Base-by-base conservation (phyloP, 2,113 vertebrate species). In the Zeus faber region DNA sequence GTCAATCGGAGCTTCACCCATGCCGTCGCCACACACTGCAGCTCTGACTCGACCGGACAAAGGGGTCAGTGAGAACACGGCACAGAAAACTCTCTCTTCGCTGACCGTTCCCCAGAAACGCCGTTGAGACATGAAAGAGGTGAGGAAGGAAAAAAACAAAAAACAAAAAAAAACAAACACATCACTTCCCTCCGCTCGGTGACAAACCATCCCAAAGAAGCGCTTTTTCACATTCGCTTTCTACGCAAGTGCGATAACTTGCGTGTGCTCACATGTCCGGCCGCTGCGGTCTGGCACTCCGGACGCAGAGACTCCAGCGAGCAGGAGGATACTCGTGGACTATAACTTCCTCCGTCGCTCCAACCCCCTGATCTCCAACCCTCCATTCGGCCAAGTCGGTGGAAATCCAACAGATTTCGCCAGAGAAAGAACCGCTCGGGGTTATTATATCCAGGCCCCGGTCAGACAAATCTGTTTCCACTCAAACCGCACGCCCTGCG, bases 401-500 rank as follows among this genome's bases (percentile, higher is more conserved):
- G 27, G 7, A 26, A 54, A 22, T 52, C 63, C 52, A 37, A 31
- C 52, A 55, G 62, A 79, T 72, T 74, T 79, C 60, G 70, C 43
- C 59, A 73, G 60, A n/a, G 10, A 20, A 37, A 62, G 43, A 35
- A 31, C 57, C 58, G 65, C 59, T 24, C 62, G 13, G 45, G 65
- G 57, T 64, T 71, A 71, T 79, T 69, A 70, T 44, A 68, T 53
- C 45, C 51, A 59, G 54, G 50, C 53, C 54, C 47, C 47, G 59
- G 49, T 73, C 58, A 25, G 50, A 61, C 23, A 70, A 81, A 86
- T 74, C 45, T 77, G 72, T 74, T 82, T 57, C 67, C 62, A 78
- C 59, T 79, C 65, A 67, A 64, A 67, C 11, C 2, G 54, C 60
- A 71, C 65, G 58, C 68, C 63, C 58, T 27, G 69, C 35, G 41